Conservation (phyloP, 2,888 invertebrate genomes). For the Arge pagana region DNA sequence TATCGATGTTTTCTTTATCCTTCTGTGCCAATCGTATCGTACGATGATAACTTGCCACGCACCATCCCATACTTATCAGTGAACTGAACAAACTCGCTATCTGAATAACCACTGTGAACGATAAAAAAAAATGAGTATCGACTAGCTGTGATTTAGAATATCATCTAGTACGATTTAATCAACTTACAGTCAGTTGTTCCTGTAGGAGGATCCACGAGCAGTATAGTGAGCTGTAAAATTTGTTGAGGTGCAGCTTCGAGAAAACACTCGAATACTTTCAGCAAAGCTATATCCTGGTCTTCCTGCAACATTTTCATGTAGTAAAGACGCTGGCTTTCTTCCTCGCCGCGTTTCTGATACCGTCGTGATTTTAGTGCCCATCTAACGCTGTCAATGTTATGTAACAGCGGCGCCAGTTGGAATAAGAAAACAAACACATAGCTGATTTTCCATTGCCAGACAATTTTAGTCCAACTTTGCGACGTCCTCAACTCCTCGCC, state of each 20-base stretch:
- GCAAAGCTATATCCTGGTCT: conserved; percentile 77
- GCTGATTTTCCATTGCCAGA: conserved; percentile 59
- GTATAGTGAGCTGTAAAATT: conserved; percentile 73
- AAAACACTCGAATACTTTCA: conserved; percentile 80
- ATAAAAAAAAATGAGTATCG: conserved; percentile 33
- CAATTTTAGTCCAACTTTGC: no score
- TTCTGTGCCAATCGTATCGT: conserved; percentile 78
- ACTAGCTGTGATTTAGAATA: conserved; percentile 2
- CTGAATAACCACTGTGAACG: conserved; percentile 67
- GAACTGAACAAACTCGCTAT: conserved; percentile 76
- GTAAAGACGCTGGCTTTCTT: conserved; percentile 66
- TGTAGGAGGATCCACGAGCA: conserved; percentile 64
- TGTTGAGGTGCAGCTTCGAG: conserved; percentile 82
- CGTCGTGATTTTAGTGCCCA: conserved; percentile 71
- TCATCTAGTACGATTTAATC: conserved; percentile 18
- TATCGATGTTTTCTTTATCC: conserved; percentile 77
- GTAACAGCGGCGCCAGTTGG: conserved; percentile 75
- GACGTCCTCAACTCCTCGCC: no score
- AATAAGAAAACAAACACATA: conserved; percentile 67
- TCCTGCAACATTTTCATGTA: conserved; percentile 78
- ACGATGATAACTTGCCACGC: conserved; percentile 84
- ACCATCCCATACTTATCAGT: conserved; percentile 88
- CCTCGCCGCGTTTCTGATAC: conserved; percentile 65
- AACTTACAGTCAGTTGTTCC: conserved; percentile 62
- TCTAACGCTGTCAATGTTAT: conserved; percentile 66